Conservation (phyloP, 2,113 vertebrate genomes). For the Chaetodon trifascialis region DNA sequence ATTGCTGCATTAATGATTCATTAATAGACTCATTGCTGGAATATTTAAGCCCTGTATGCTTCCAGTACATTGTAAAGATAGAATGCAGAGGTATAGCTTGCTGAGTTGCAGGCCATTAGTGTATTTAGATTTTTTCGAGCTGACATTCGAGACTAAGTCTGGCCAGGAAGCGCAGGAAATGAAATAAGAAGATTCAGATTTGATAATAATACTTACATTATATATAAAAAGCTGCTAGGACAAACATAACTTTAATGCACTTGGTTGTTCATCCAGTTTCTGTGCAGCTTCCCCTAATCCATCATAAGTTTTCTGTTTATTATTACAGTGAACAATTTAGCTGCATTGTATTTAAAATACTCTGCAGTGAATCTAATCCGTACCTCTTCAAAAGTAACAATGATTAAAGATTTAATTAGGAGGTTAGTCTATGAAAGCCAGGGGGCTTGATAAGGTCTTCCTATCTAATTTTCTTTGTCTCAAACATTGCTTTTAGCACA, state of each 20-base stretch:
- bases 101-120: background rate
- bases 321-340: too few relatives aligned
- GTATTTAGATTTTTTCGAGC: background rate
- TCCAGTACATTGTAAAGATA: background rate
- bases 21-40: conserved; percentile 40
- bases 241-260: background rate
- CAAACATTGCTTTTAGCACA: background rate
- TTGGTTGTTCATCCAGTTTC: background rate
- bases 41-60: conserved; percentile 12
- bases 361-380: background rate
- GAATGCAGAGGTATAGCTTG: background rate
- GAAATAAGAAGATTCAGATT: background rate
- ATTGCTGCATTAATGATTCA: conserved; percentile 58
- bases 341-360: background rate
- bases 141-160: background rate
- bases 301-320: background rate
- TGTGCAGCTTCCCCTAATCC: background rate
- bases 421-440: background rate
- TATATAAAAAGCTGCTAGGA: background rate
- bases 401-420: conserved; percentile 1
- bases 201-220: background rate
- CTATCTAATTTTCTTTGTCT: background rate
- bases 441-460: background rate
- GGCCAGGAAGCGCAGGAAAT: background rate
- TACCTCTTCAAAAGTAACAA: background rate